Conservation (phyloP, 2,113 vertebrate species). For the Hassar affinis region DNA sequence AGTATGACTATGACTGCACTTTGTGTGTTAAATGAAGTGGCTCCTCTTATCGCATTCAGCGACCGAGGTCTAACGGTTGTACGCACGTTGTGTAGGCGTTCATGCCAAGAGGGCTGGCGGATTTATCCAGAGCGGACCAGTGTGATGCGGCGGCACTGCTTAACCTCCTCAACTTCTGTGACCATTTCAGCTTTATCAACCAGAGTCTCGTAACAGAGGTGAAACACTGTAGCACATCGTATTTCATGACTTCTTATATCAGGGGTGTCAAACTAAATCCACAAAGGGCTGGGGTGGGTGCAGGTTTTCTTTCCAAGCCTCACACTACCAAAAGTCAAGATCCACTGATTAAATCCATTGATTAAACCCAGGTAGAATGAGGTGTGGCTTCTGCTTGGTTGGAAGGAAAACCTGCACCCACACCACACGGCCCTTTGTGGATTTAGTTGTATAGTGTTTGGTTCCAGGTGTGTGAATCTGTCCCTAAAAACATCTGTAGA, state of each 20-base stretch:
- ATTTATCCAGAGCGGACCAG: constrained; percentile 60
- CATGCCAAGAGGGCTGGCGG: constrained; percentile 77
- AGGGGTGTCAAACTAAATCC: too few species aligned
- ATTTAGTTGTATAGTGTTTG: too few species aligned
- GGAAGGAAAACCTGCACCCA: too few species aligned
- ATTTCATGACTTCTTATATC: too few species aligned
- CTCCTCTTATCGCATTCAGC: neutral
- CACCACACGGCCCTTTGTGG: too few species aligned
- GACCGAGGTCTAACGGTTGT: neutral
- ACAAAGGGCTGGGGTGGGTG: too few species aligned
- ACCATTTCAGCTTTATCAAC: constrained; percentile 68
- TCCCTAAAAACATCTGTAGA: neutral
- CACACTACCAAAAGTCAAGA: too few species aligned
- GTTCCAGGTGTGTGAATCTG: neutral
- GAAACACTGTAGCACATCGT: constrained; percentile 38
- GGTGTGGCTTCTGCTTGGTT: too few species aligned
- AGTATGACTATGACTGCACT: neutral
- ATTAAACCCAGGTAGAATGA: too few species aligned
- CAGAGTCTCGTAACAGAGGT: constrained; percentile 74
- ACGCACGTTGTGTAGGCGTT: constrained; percentile 68
- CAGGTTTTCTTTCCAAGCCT: too few species aligned
- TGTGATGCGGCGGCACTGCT: constrained; percentile 80
- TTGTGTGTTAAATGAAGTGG: neutral
- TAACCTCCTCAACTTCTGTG: constrained; percentile 78
- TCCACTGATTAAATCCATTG: too few species aligned